Evolutionary conservation across 2,797 vertebrate genomes (phyloP).

Genomic region (Tragelaphus oryx): DNA sequence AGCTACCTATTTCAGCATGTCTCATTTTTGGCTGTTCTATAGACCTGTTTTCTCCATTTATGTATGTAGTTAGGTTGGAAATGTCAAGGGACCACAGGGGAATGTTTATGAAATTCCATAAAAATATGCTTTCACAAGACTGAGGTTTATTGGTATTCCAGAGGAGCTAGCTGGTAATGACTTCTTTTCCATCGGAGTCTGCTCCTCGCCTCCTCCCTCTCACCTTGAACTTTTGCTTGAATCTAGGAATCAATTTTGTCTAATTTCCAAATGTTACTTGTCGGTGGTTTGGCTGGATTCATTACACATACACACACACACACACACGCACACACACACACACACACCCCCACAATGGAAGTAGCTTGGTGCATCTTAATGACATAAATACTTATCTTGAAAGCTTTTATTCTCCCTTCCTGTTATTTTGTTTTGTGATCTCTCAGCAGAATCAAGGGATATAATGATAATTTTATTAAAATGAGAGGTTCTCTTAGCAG

Average conservation of each 20-base stretch:
- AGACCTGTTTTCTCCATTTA: not conserved
- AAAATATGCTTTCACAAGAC: conserved; percentile 10
- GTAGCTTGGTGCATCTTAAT: conserved; percentile 33
- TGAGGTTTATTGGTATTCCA: conserved; percentile 28
- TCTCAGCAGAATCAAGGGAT: not conserved
- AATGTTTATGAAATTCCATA: conserved; percentile 41
- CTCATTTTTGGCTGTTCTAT: not conserved
- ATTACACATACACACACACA: not conserved
- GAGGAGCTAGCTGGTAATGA: conserved; percentile 29
- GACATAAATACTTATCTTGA: not conserved
- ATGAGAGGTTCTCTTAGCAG: not conserved
- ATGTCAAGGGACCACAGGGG: not conserved
- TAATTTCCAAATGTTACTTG: conserved; percentile 43
- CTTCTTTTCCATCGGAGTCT: conserved; percentile 17
- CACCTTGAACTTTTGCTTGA: conserved; percentile 42
- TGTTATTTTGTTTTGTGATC: conserved; percentile 1
- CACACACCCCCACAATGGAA: not conserved
- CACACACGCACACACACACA: not conserved
- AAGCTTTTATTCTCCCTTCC: not conserved
- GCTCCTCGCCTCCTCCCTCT: not conserved
- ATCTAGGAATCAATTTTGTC: conserved; percentile 45
- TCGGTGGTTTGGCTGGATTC: conserved; percentile 9
- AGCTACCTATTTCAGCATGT: not conserved
- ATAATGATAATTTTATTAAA: not conserved
- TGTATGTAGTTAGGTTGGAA: not conserved